Percentiles rank a stretch among this genome's conserved stretches.
phyloP scores from a whole-genome alignment of 2,113 vertebrate species.

The Ptilorrhoa leucosticta region DNA sequence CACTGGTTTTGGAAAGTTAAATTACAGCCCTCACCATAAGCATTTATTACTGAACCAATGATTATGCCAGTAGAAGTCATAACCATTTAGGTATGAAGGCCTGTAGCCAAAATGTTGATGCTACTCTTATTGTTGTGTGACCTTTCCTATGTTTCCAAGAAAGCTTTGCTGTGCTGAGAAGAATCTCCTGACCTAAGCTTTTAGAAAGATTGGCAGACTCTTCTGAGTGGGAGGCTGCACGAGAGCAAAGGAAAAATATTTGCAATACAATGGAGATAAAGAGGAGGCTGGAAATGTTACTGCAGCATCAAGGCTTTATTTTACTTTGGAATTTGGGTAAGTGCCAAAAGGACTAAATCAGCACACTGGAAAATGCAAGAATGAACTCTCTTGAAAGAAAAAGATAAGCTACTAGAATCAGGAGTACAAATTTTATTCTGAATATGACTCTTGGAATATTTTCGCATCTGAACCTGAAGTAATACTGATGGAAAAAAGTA shows the following conservation, averaged over 20 bases:
- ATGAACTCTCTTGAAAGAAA: conserved; percentile 1
- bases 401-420: not conserved
- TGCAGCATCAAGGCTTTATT: conserved; percentile 41
- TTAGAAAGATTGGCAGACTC: conserved; percentile 53
- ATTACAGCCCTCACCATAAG: not conserved
- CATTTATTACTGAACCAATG: not conserved
- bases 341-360: conserved; percentile 37
- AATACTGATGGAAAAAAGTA: conserved; percentile 36
- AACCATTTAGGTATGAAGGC: conserved; percentile 20
- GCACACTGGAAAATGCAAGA: conserved; percentile 22
- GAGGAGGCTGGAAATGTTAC: conserved; percentile 44
- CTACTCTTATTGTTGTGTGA: conserved; percentile 21
- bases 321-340: conserved; percentile 36
- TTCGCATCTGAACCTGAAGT: conserved; percentile 33
- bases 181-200: conserved; percentile 57
- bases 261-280: conserved; percentile 59
- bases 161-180: conserved; percentile 31
- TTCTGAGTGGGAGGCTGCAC: conserved; percentile 50
- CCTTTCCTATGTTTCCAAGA: conserved; percentile 43
- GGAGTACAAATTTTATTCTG: not conserved
- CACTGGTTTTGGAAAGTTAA: not conserved
- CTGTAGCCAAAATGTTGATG: conserved; percentile 48
- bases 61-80: not conserved
- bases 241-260: conserved; percentile 65
- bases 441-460: not conserved